Conservation (phyloP, 2,888 invertebrate species). For the Euclidia mi region DNA sequence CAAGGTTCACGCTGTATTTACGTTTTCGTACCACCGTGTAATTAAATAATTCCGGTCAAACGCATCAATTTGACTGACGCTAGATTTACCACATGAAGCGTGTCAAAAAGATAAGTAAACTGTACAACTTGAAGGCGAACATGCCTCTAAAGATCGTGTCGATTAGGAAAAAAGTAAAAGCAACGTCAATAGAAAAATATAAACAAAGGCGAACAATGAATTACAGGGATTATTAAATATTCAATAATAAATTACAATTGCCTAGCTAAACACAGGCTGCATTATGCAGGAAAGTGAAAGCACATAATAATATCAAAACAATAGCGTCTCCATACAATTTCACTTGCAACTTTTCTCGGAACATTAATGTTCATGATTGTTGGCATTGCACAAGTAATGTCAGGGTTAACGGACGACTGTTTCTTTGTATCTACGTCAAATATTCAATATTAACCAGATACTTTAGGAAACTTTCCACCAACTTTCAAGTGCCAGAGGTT, state of each 20-base stretch:
- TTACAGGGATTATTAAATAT: slow-evolving; percentile 43
- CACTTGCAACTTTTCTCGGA: slow-evolving; percentile 56
- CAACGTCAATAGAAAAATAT: slow-evolving; percentile 3
- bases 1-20: slow-evolving; percentile 79
- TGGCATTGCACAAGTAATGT: slow-evolving; percentile 48
- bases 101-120: background rate
- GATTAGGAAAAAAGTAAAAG: slow-evolving; percentile 29
- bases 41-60: slow-evolving; percentile 65
- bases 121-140: background rate
- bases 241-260: slow-evolving; percentile 54
- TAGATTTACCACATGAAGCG: slow-evolving; percentile 38
- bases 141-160: slow-evolving; percentile 1
- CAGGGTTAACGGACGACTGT: slow-evolving; percentile 45
- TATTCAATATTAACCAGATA: slow-evolving; percentile 20
- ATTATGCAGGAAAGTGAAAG: slow-evolving; percentile 62
- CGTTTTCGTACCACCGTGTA: slow-evolving; percentile 68
- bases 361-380: slow-evolving; percentile 53
- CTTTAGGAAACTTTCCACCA: slow-evolving; percentile 9
- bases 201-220: slow-evolving; percentile 18
- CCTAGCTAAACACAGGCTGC: slow-evolving; percentile 41
- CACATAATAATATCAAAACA: slow-evolving; percentile 63
- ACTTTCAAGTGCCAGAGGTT: slow-evolving; percentile 9
- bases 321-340: slow-evolving; percentile 60
- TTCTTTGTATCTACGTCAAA: slow-evolving; percentile 40
- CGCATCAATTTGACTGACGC: slow-evolving; percentile 59